Evolutionary conservation across 2,888 invertebrate genomes (phyloP).

Genomic region (Encarsia formosa): DNA sequence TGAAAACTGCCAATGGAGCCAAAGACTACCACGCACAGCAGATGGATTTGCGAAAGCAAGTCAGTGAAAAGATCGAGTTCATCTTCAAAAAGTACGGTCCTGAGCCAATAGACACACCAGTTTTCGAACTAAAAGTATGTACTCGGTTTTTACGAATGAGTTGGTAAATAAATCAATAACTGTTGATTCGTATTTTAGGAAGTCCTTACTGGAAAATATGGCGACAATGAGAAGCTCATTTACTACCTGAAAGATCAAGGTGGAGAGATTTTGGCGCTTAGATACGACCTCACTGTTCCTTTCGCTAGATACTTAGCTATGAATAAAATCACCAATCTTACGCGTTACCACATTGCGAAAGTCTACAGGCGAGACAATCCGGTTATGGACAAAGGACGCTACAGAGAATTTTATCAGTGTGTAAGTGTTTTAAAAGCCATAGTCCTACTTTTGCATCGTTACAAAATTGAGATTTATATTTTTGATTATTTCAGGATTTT

Average conservation of each 20-base stretch:
- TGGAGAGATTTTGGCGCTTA: slow-evolving; percentile 90
- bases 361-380: slow-evolving; percentile 98
- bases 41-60: slow-evolving; percentile 85
- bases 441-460: too few relatives aligned
- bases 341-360: slow-evolving; percentile 97
- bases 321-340: slow-evolving; percentile 91
- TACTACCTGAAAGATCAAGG: slow-evolving; percentile 99
- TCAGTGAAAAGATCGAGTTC: slow-evolving; percentile 78
- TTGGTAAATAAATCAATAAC: too few relatives aligned
- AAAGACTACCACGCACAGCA: slow-evolving; percentile 92
- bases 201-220: slow-evolving; percentile 97
- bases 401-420: slow-evolving; percentile 98
- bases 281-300: slow-evolving; percentile 98
- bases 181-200: slow-evolving; percentile 59
- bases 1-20: slow-evolving; percentile 93
- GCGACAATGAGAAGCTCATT: slow-evolving; percentile 97
- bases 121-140: slow-evolving; percentile 89
- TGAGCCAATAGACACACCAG: slow-evolving; percentile 96
- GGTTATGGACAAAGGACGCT: slow-evolving; percentile 91
- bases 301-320: slow-evolving; percentile 96
- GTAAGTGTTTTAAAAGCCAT: slow-evolving; percentile 70
- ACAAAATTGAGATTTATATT: too few relatives aligned
- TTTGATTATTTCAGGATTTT: slow-evolving; percentile 77
- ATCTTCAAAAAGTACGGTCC: slow-evolving; percentile 97
- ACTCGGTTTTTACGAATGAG: too few relatives aligned